Evolutionary conservation across 2,888 invertebrate species (phyloP), one percentile per base, ranked within the genome.

Genomic region (Megaustenia siamemsis): DNA sequence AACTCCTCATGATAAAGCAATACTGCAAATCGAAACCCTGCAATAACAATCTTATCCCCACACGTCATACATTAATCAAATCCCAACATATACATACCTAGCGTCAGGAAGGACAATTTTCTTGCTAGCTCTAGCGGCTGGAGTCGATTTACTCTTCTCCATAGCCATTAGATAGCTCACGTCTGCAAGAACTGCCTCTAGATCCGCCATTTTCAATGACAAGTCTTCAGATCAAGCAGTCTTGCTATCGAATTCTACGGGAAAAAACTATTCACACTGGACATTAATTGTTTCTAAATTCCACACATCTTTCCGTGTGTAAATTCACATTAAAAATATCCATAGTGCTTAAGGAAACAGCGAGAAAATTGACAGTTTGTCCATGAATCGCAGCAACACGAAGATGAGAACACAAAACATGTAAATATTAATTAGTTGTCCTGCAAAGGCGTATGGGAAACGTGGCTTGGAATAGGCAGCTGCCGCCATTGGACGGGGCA

Each of bases 111-210:
- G 96, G 92, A 98, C 96, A 92, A 99, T 98, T 95, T 99, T 99
- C 96, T 99, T 99, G 95, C 99, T 99, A 93, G 99, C 99, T 94
- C 99, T 96, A 91, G 99, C 99, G 89, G 99, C 99, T 94, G 99
- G 99, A 95, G 99, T 99, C 94, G 98, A 97, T 95, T 99, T 99
- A 94, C 98, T 98, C 96, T 99, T 99, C 96, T 99, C 99, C 99
- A 99, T 99, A 93, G 99, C 99, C 99, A 99, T 99, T 95, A 99
- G 96, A 96, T 99, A 99, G 97, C 99, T 99, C 95, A 99, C 99
- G 96, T 99, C 99, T 95, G 99, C 99, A 95, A 99, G 96, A 94
- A 99, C 99, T 94, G 99, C 99, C 96, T 99, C 99, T 95, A 99
- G 96, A 96, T 99, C 99, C 96, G 99, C 99, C 99, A 99, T 99